Evolutionary conservation across 2,113 vertebrate genomes (phyloP).

Genomic region (Boulengeromyrus knoepffleri): DNA sequence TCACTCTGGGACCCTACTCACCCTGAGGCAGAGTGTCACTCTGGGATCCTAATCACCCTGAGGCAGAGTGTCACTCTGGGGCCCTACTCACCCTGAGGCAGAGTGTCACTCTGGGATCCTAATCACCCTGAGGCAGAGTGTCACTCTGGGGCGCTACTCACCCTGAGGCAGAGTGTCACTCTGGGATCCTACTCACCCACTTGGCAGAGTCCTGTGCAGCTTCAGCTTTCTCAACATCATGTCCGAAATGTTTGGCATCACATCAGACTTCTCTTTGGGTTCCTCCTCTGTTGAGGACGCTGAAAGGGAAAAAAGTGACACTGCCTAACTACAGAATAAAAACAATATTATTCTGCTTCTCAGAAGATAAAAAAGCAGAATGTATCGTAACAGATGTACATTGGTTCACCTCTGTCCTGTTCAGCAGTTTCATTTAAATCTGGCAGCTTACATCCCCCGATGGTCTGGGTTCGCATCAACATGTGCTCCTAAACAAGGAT

Average conservation of each 20-base stretch:
- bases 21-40: slow-evolving; percentile 49
- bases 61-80: neutral
- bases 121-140: slow-evolving; percentile 58
- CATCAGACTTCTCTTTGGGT: slow-evolving; percentile 67
- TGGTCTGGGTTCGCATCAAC: slow-evolving; percentile 84
- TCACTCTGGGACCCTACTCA: slow-evolving; percentile 35
- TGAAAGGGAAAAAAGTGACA: slow-evolving; percentile 48
- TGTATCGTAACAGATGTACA: neutral
- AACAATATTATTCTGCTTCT: neutral
- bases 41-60: neutral
- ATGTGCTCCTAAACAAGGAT: slow-evolving; percentile 79
- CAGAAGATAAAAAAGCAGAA: neutral
- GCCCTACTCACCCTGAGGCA: slow-evolving; percentile 57
- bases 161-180: slow-evolving; percentile 49
- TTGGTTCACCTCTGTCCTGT: slow-evolving; percentile 81
- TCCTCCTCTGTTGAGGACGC: slow-evolving; percentile 60
- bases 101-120: neutral
- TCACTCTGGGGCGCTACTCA: slow-evolving; percentile 35
- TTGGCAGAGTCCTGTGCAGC: slow-evolving; percentile 77
- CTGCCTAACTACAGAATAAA: slow-evolving; percentile 4
- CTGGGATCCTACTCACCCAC: slow-evolving; percentile 62
- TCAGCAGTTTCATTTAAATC: slow-evolving; percentile 87
- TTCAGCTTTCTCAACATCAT: slow-evolving; percentile 83
- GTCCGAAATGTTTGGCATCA: slow-evolving; percentile 92
- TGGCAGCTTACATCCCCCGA: slow-evolving; percentile 79